Evolutionary conservation across 2,797 vertebrate genomes (phyloP), one percentile per base, ranked within the genome.

Genomic region (Danio aesculapii): DNA sequence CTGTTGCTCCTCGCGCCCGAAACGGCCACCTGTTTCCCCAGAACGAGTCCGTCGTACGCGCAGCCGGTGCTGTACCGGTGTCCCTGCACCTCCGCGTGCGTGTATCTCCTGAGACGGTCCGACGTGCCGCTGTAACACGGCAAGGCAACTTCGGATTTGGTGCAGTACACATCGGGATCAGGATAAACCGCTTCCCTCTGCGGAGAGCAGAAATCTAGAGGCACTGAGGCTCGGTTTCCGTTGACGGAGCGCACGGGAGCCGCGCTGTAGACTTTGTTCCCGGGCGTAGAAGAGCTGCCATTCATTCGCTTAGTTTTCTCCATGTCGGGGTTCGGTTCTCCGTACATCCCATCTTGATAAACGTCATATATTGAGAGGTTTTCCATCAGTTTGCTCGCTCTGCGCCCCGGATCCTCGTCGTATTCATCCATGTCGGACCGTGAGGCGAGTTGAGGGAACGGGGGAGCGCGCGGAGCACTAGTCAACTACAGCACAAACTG

Each of bases 81-180:
- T 78, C 94, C 94, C 91, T 95, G 92, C 85, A 92, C 94, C 90
- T 96, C 96, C 89, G 78, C 59, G 19, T 95, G 89, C 19, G 96
- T 95, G 91, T 92, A 96, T 21, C 96, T 90, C 87, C 94, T 79
- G 86, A 94, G 93, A 86, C 95, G 91, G 76, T 97, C 95, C 10
- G 94, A 88, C 5, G 89, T 85, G 73, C 95, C 95, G 43, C 93
- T 93, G 92, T 97, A 97, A 86, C 96, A 97, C 68, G 96, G 96
- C 89, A 97, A 79, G 52, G 96, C 96, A 91, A 97, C 95, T 81
- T 97, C 96, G 62, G 96, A 96, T 86, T 93, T 94, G 90, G 95
- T 93, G 91, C 94, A 94, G 39, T 93, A 95, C 87, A 92, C 88
- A 47, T 94, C 93, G 81, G 77, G 39, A 47, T 94, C 94, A 1